Conservation (phyloP, 37 sponge, comb jelly and placozoan genomes). For the Axinella damicornis region DNA sequence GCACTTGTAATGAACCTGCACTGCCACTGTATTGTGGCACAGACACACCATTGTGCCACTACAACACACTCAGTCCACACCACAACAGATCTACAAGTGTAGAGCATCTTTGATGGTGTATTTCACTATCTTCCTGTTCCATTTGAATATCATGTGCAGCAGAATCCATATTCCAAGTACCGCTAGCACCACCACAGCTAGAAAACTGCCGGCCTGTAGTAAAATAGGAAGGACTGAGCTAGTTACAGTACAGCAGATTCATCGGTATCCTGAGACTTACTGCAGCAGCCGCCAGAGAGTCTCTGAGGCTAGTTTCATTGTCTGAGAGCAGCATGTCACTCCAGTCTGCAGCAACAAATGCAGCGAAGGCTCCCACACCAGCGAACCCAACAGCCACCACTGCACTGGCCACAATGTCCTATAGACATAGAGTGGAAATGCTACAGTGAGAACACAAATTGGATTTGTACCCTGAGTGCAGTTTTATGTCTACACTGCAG, state of each 20-base stretch:
- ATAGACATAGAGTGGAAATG: not conserved
- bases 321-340: no score
- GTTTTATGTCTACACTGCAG: no score
- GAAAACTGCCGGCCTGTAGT: constrained; percentile 22
- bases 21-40: no score
- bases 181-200: not conserved
- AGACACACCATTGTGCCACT: no score
- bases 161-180: constrained; percentile 15
- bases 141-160: constrained; percentile 26
- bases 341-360: not conserved
- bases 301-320: no score
- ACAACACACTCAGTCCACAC: no score
- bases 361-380: not conserved
- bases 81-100: not conserved
- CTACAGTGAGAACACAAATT: no score
- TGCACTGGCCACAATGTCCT: constrained; percentile 27
- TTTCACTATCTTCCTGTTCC: constrained; percentile 48
- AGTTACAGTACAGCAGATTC: no score
- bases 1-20: no score
- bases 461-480: no score
- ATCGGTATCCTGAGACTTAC: constrained; percentile 24
- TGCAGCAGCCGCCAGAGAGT: constrained; percentile 16
- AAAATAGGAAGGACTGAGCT: no score
- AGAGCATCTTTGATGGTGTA: constrained; percentile 60
- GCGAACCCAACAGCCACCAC: constrained; percentile 17